Evolutionary conservation across 2,797 vertebrate species (phyloP), one percentile per base, ranked within the genome.

Genomic region (Anabacerthia variegaticeps): DNA sequence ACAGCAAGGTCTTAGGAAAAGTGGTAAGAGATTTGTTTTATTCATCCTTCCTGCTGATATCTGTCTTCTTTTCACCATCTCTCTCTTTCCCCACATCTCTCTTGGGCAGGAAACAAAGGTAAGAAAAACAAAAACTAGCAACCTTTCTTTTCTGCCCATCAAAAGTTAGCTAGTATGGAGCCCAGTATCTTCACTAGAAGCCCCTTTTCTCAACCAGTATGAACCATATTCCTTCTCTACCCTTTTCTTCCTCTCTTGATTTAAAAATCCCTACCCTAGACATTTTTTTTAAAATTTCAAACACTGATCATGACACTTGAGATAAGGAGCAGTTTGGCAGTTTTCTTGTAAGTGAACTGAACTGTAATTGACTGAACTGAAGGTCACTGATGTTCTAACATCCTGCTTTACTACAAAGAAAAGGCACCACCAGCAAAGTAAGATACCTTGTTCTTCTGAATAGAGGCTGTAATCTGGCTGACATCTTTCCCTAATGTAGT

Each of bases 381-480:
- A 71, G 14, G 23, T 65, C 5, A 36, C 0, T 43, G 21, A 52
- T 14, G 4, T 43, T 72, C 24, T 71, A 66, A 94, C 87, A 37
- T 30, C 28, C 58, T 52, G 2, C 27, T 82, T 18, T 37, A 65
- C 54, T 17, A 41, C 24, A 62, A 39, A 84, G 55, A 66, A 13
- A 49, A 82, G 43, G 12, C 34, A 71, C 19, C 3, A 22, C 27
- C 32, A 82, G 32, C 46, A 54, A 61, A 79, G 19, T 28, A 67
- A 41, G 23, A 69, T 96, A 99, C 99, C 99, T 99, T 99, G 92
- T 99, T 98, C 66, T 98, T 99, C 92, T 98, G 98, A 65, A 98
- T 97, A 20, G 98, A 97, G 55, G 97, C 93, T 82, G 97, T 91
- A 83, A 98, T 98, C 91, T 99, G 98, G 94, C 68, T 98, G 71